Percentiles rank a stretch among this genome's conserved stretches.
These are phyloP conservation scores for Tetrapedia diversipes DNA, from an alignment of 2,888 invertebrate genomes.

Conservation along the genomic window DNA sequence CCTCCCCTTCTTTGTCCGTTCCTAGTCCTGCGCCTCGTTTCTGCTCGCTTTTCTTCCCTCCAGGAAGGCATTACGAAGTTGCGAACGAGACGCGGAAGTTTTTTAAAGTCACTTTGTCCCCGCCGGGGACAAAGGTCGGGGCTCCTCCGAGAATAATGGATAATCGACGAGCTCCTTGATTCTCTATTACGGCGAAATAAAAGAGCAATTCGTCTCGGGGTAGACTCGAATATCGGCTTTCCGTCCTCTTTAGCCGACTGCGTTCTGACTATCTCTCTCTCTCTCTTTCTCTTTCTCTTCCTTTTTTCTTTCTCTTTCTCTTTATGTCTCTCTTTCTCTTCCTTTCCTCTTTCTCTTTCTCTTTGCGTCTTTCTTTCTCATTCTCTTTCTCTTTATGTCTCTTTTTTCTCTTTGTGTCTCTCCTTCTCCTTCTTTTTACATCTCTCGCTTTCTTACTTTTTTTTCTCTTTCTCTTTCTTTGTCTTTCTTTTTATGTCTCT, in stretches of 20 bases:
- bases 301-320: neutral
- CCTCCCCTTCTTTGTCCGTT: no score
- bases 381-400: no score
- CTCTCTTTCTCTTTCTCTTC: no score
- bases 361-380: no score
- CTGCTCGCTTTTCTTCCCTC: neutral
- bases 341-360: no score
- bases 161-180: constrained; percentile 73
- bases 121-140: constrained; percentile 68
- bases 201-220: constrained; percentile 64
- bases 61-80: constrained; percentile 59
- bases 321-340: no score
- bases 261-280: neutral
- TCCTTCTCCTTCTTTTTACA: no score
- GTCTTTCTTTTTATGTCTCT: no score
- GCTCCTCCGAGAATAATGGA: constrained; percentile 67
- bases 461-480: no score
- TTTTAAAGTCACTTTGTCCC: constrained; percentile 71
- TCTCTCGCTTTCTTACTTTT: no score
- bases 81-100: constrained; percentile 65
- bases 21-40: constrained; percentile 1
- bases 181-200: constrained; percentile 71
- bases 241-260: no score
- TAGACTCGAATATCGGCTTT: constrained; percentile 64
- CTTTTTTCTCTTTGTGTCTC: no score